These are phyloP conservation scores for Drosophila melanosoma DNA, from an alignment of 2,888 invertebrate species.

Conservation along the genomic window DNA sequence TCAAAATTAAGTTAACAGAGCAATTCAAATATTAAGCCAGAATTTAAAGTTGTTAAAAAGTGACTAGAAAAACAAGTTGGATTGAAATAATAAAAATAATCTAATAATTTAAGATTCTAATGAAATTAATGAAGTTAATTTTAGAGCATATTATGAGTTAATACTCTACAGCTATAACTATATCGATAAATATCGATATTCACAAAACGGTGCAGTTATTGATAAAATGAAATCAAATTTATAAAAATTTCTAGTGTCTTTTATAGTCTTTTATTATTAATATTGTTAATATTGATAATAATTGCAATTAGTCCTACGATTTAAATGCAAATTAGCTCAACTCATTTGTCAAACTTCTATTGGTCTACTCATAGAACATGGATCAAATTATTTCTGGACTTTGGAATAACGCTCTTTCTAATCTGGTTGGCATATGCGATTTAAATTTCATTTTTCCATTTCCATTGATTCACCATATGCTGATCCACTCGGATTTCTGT, in stretches of 20 bases:
- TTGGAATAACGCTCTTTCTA: neutral
- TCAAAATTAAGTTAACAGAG: neutral
- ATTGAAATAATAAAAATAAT: too few relatives aligned
- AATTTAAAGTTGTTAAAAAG: neutral
- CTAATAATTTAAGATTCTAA: neutral
- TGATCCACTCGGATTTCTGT: conserved; percentile 41
- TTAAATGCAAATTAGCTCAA: neutral
- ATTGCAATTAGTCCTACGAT: neutral
- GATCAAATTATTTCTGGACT: neutral
- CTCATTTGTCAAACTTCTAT: neutral
- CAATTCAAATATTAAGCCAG: neutral
- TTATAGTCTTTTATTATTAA: neutral
- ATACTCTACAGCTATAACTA: neutral
- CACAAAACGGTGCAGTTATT: neutral
- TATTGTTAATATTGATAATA: neutral
- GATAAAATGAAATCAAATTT: rapidly evolving
- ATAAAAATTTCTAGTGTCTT: neutral
- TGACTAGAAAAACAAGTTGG: rapidly evolving
- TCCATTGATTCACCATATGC: conserved; percentile 40
- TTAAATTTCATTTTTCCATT: conserved; percentile 4
- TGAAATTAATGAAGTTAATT: neutral
- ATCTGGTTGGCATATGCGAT: conserved; percentile 12
- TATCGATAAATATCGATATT: neutral
- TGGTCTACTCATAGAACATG: neutral
- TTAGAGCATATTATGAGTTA: neutral